Evolutionary conservation across 2,888 invertebrate genomes (phyloP), one percentile per base, ranked within the genome.

Genomic region (Campopleginae sp.): DNA sequence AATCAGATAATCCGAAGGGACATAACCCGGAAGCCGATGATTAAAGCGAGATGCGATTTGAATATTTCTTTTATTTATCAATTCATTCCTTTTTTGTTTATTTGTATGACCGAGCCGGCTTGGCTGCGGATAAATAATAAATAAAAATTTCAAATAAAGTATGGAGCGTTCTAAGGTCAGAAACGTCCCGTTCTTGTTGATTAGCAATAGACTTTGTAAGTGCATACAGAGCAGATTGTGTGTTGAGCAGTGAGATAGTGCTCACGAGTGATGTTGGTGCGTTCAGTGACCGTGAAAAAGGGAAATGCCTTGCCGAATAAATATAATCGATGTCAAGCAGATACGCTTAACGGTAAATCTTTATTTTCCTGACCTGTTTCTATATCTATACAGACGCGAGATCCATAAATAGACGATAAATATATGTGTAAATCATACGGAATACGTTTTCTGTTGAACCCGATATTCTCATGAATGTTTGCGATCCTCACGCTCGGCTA

Each of bases 1-100:
- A 86, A 86, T 78, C 54, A n/a, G 85, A 86, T 86, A 86, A 80
- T 83, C 80, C 17, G 31, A 23, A 51, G 65, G 70, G 82, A 83
- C 80, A 74, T 58, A 80, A 83, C 80, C 77, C 83, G 85, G 82
- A 86, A 86, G 82, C 83, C 68, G 80, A 77, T 86, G 82, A 86
- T 86, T 78, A 86, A 80, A 82, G 72, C 76, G 27, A 71, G 65
- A 78, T 72, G 72, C 65, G 46, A 81, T 84, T 77, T 71, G 48
- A 76, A 75, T 65, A 51, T 71, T 75, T 79, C 46, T 42, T 27
- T 65, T 65, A 31, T 54, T 75, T 42, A 17, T n/a, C 2, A 14
- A 10, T 74, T 14, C 48, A 46, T 79, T 6, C 17, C 17, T 12
- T n/a, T 78, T 6, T 33, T 33, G 19, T 12, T 31, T 78, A 6